phyloP scores from a whole-genome alignment of 2,797 vertebrate species.

The Mionectes olivaceus region DNA sequence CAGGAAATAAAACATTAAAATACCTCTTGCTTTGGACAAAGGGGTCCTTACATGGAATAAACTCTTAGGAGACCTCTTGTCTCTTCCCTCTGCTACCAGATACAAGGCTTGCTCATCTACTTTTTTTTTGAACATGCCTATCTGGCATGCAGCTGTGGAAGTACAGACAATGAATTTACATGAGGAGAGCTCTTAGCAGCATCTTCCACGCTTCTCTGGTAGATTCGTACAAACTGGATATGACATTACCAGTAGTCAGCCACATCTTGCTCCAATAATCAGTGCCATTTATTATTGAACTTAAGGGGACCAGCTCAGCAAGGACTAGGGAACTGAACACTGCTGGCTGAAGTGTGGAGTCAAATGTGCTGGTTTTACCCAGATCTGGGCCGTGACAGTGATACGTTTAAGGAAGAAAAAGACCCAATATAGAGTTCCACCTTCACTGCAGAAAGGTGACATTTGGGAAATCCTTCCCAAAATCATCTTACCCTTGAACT shows the following conservation, averaged over 20 bases:
- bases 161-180: conserved; percentile 21
- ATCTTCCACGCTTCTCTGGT: conserved; percentile 3
- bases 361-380: neutral
- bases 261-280: conserved; percentile 46
- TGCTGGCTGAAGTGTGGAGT: neutral
- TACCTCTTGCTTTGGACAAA: neutral
- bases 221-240: conserved; percentile 35
- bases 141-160: conserved; percentile 26
- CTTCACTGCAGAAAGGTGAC: neutral
- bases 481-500: neutral
- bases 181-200: conserved; percentile 10
- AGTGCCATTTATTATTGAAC: conserved; percentile 9
- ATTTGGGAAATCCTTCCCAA: neutral
- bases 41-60: neutral
- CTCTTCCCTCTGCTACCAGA: neutral
- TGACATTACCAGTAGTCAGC: conserved; percentile 46
- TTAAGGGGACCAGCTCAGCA: neutral
- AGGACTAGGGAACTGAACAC: neutral
- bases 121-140: neutral
- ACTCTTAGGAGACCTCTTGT: neutral
- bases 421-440: neutral
- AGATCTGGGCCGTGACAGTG: neutral
- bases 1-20: neutral
- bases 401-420: neutral
- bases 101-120: neutral